Evolutionary conservation across 2,888 invertebrate genomes (phyloP).

Genomic region (Leistus spinibarbis): DNA sequence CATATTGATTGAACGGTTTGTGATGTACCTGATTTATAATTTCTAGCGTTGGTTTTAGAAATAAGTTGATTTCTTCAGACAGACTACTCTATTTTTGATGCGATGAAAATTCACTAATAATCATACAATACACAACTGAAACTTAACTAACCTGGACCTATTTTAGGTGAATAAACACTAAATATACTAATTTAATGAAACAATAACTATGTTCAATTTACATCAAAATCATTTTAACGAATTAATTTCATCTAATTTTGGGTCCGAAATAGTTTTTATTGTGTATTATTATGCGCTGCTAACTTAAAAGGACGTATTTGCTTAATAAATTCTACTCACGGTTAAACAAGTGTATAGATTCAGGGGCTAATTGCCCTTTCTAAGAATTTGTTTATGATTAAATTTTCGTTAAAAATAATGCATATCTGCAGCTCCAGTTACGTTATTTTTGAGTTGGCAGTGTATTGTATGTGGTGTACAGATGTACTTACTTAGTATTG

Average conservation of each 20-base stretch:
- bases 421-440: not conserved
- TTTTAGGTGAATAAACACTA: not conserved
- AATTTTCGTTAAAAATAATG: too few relatives aligned
- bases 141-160: not conserved
- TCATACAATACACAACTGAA: not conserved
- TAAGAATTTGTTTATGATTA: too few relatives aligned
- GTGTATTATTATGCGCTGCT: not conserved
- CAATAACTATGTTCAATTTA: not conserved
- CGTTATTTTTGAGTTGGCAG: not conserved
- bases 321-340: too few relatives aligned
- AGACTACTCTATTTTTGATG: not conserved
- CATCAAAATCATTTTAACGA: not conserved
- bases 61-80: not conserved
- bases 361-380: too few relatives aligned
- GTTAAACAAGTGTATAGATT: too few relatives aligned
- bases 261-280: not conserved
- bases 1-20: conserved; percentile 27
- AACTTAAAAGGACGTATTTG: not conserved
- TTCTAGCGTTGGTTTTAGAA: conserved; percentile 28
- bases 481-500: conserved; percentile 10
- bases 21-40: conserved; percentile 34
- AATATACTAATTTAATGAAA: not conserved
- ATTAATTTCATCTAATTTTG: not conserved
- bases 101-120: not conserved
- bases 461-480: not conserved